Evolutionary conservation across 37 sponge, comb jelly and placozoan genomes (phyloP).

Genomic region (Cliona cf. orientalis): DNA sequence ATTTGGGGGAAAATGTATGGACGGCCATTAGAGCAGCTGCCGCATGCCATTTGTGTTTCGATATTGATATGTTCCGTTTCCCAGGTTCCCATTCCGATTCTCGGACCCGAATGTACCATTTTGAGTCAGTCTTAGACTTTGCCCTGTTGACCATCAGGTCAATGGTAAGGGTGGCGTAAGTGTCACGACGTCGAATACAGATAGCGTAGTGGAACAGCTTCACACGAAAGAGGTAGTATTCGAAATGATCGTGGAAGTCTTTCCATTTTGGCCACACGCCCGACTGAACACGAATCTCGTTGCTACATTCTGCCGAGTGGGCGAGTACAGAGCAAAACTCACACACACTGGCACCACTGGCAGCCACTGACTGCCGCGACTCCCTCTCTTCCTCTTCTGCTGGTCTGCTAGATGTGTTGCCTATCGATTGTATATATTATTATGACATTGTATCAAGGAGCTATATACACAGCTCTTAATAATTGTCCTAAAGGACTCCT

Average conservation of each 20-base stretch:
- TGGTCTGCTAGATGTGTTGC: no score
- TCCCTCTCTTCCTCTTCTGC: no score
- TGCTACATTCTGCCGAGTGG: not conserved
- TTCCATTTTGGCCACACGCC: not conserved
- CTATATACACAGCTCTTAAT: no score
- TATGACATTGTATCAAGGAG: no score
- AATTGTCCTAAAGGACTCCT: no score
- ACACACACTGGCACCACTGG: no score
- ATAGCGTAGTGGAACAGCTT: not conserved
- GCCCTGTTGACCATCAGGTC: not conserved
- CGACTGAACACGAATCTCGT: not conserved
- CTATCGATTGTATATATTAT: no score
- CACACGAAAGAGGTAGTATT: not conserved
- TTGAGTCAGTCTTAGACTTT: no score
- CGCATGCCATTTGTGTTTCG: not conserved
- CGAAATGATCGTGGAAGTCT: not conserved
- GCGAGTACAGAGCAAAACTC: no score
- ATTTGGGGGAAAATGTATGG: not conserved
- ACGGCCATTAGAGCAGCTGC: not conserved
- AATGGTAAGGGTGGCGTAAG: not conserved
- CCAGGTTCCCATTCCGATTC: not conserved
- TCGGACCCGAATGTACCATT: not conserved
- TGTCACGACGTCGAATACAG: not conserved
- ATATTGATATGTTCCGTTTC: not conserved
- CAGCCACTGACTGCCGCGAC: no score